phyloP scores from a whole-genome alignment of 2,888 invertebrate species.

The Steromphala cineraria region DNA sequence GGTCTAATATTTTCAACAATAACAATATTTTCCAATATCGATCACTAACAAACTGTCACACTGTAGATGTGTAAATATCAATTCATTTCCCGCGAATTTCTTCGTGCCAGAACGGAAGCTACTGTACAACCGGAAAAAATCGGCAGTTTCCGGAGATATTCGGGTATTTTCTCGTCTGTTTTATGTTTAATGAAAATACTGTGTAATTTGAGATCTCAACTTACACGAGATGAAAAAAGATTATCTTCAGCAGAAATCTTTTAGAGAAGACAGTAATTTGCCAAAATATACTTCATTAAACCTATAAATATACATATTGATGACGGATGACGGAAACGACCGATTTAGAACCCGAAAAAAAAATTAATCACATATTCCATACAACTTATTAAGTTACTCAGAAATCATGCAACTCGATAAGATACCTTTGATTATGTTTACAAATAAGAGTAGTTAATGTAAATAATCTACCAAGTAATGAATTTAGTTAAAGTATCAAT shows the following conservation, averaged over 20 bases:
- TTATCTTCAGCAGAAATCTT: too few species aligned
- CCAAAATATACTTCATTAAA: too few species aligned
- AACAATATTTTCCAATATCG: neutral
- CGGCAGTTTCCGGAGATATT: neutral
- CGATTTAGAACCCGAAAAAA: neutral
- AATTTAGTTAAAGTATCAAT: too few species aligned
- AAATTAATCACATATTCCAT: neutral
- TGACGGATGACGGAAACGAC: neutral
- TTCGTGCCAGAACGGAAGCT: neutral
- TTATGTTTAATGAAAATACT: too few species aligned
- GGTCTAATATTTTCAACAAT: neutral
- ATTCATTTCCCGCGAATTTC: neutral
- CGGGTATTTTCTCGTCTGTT: too few species aligned
- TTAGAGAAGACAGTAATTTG: too few species aligned
- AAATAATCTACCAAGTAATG: too few species aligned
- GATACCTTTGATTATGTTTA: too few species aligned
- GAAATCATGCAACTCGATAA: too few species aligned
- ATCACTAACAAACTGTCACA: neutral
- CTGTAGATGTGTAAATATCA: neutral
- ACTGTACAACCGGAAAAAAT: neutral
- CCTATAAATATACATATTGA: neutral
- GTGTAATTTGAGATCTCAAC: too few species aligned
- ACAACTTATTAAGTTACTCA: neutral
- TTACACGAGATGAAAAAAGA: too few species aligned
- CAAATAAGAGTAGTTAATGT: too few species aligned